Base-by-base conservation (phyloP, 2,113 vertebrate species). In the Chloebia gouldiae region DNA sequence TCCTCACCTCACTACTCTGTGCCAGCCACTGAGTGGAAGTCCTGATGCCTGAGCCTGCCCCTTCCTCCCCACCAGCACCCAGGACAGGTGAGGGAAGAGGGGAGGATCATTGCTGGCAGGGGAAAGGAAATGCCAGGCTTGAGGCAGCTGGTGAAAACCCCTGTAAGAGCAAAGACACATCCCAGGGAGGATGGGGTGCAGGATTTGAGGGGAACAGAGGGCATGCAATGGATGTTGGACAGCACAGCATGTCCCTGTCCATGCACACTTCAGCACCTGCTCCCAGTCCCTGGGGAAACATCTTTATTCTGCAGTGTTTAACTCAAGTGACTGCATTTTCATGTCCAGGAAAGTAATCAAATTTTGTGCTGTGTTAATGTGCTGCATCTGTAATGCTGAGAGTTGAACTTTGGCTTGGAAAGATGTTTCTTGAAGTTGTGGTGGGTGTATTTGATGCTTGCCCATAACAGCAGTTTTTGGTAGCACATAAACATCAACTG, bases 211-310 rank as follows among this genome's bases (percentile, higher is more conserved):
- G 19, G 23, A 57, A 68, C 47, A 68, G 56, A 81, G 33, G 40
- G 16, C n/a, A 25, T 17, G 30, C 25, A 28, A 9, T 21, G 60
- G 11, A 4, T 66, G 47, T 19, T 75, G 63, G 53, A 23, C 28
- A 53, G 71, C 40, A n/a, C 28, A 56, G 25, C n/a, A 5, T 19
- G 15, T 45, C 37, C n/a, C 53, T 8, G 4, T 42, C 65, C 65
- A 24, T 2, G 1, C 15, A 18, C 27, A 20, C 42, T 31, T 31
- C 1, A 3, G 20, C 0, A 0, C 42, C 59, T 65, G 60, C 30
- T 79, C 24, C 40, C 7, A 18, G 4, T 24, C 47, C 49, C 44
- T 39, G 18, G 7, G 45, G 44, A 64, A 84, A 71, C 30, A 66
- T 14, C 33, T 87, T 60, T 9, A 5, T 49, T 47, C 81, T 86